A percentile compares a stretch with the other conserved stretches of the same genome.
phyloP scores from a whole-genome alignment of 2,888 invertebrate species.

The Trypoxylon attenuatum region DNA sequence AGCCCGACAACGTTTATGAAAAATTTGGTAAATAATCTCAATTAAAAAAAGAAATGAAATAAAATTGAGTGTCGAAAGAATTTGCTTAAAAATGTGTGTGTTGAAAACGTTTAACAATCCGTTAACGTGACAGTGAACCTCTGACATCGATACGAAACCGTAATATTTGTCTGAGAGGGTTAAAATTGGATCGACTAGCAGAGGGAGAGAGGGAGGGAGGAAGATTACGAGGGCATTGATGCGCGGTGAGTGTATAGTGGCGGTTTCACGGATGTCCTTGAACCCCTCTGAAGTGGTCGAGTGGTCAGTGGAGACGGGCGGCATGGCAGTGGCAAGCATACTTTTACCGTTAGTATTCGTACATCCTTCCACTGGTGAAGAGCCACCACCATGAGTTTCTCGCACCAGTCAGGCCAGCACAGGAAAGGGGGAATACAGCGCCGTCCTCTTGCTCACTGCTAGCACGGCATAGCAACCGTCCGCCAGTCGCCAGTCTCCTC shows the following conservation, averaged over 20 bases:
- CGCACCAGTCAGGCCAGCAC: constrained; percentile 58
- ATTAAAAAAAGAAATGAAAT: too few relatives aligned
- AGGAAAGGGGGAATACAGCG: constrained; percentile 45
- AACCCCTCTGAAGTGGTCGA: constrained; percentile 64
- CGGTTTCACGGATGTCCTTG: constrained; percentile 67
- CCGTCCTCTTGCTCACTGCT: constrained; percentile 42
- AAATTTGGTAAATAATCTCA: too few relatives aligned
- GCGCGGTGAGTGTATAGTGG: constrained; percentile 41
- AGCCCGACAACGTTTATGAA: too few relatives aligned
- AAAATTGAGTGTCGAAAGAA: too few relatives aligned
- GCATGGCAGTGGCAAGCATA: constrained; percentile 57
- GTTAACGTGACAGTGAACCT: too few relatives aligned
- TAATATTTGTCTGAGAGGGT: too few relatives aligned
- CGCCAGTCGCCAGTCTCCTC: constrained; percentile 28
- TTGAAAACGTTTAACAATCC: too few relatives aligned
- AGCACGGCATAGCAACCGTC: constrained; percentile 56
- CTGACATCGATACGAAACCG: too few relatives aligned
- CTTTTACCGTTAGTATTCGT: constrained; percentile 71
- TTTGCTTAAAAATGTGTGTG: too few relatives aligned
- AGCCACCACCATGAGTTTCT: constrained; percentile 28
- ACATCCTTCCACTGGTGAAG: constrained; percentile 67
- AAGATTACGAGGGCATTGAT: too few relatives aligned
- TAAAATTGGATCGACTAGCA: too few relatives aligned
- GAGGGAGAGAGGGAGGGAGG: too few relatives aligned
- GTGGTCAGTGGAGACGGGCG: constrained; percentile 49